phyloP scores from a whole-genome alignment of 2,888 invertebrate genomes.

The Petrolisthes cinctipes region DNA sequence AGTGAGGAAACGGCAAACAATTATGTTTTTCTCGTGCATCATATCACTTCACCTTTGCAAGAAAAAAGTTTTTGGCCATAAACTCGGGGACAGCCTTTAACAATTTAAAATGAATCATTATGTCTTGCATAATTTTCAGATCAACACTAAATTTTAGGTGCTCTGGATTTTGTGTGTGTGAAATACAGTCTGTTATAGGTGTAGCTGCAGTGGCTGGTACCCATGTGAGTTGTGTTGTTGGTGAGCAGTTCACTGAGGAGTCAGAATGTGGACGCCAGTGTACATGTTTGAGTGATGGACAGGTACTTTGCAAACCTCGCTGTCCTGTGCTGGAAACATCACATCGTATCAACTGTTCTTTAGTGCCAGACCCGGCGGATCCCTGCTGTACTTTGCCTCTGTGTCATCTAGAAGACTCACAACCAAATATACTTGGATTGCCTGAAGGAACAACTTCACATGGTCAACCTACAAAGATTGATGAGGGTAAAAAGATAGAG shows the following conservation, averaged over 20 bases:
- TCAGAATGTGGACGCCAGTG: constrained; percentile 45
- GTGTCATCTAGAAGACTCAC: constrained; percentile 11
- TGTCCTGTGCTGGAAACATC: constrained; percentile 31
- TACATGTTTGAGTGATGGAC: constrained; percentile 22
- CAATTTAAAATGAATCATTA: too few relatives aligned
- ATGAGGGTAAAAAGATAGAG: background rate
- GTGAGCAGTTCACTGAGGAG: constrained; percentile 37
- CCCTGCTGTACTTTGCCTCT: constrained; percentile 41
- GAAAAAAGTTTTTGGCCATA: too few relatives aligned
- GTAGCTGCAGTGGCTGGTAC: constrained; percentile 5
- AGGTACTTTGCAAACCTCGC: constrained; percentile 42
- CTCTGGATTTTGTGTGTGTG: constrained; percentile 3
- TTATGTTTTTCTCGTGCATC: too few relatives aligned
- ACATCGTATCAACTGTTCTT: constrained; percentile 21
- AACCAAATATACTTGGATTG: background rate
- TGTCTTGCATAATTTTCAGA: too few relatives aligned
- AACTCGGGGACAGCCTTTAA: too few relatives aligned
- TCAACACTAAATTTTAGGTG: background rate
- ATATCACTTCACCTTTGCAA: too few relatives aligned
- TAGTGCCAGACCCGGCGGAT: constrained; percentile 37
- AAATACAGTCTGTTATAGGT: constrained; percentile 47
- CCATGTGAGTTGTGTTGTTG: constrained; percentile 30
- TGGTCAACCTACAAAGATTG: background rate
- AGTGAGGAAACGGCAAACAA: too few relatives aligned
- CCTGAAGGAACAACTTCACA: background rate